Conservation (phyloP, 2,888 invertebrate genomes). For the Plutella xylostella region DNA sequence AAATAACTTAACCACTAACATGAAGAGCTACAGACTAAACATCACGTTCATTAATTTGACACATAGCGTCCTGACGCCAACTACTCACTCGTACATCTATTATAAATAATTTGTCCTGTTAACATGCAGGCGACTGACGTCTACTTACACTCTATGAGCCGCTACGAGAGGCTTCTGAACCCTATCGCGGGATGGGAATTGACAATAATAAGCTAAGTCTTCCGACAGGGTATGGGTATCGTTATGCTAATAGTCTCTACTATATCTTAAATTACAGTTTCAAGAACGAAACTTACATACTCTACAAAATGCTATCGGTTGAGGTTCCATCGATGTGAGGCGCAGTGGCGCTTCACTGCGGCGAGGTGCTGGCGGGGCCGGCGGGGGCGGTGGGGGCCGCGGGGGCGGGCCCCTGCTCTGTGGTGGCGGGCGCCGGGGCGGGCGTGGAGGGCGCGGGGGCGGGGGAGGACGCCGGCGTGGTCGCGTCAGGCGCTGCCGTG, state of each 20-base stretch:
- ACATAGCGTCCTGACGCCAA: constrained; percentile 30
- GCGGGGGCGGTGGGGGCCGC: constrained; percentile 5
- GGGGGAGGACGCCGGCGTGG: constrained; percentile 6
- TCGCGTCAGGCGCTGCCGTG: constrained; percentile 14
- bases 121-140: constrained; percentile 20
- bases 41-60: constrained; percentile 42
- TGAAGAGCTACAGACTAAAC: constrained; percentile 35
- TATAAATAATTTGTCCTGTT: constrained; percentile 48
- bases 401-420: background rate
- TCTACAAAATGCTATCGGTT: constrained; percentile 59
- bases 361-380: constrained; percentile 19
- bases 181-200: constrained; percentile 28
- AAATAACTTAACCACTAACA: constrained; percentile 57
- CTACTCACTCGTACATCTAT: constrained; percentile 13
- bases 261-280: constrained; percentile 48
- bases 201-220: constrained; percentile 31
- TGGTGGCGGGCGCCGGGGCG: background rate
- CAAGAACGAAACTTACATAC: constrained; percentile 59
- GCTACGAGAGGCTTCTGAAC: constrained; percentile 3
- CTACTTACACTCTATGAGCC: constrained; percentile 27
- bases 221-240: constrained; percentile 23
- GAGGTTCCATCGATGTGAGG: constrained; percentile 39
- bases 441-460: background rate
- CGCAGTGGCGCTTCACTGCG: constrained; percentile 26
- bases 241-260: constrained; percentile 58